Evolutionary conservation across 2,113 vertebrate species (phyloP), one percentile per base, ranked within the genome.

Genomic region (Dromaius novaehollandiae): DNA sequence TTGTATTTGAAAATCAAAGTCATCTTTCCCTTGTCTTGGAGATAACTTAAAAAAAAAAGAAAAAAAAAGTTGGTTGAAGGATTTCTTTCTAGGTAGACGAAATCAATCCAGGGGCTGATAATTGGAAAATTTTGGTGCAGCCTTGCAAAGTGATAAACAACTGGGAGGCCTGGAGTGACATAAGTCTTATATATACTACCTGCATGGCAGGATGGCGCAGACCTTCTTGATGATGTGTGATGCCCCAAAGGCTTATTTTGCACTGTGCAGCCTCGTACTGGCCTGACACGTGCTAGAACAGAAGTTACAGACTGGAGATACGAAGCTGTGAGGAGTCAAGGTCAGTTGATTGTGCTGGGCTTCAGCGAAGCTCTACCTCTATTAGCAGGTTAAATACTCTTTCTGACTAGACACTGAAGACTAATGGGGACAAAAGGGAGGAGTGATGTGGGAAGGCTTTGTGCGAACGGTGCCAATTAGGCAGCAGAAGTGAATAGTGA

Each of bases 131-230:
- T 56, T 70, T 14, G 76, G 11, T 20, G 14, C 19, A 22, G 68
- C 19, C 7, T 64, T 71, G 18, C 7, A 88, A 88, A 79, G 11
- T 44, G 19, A 8, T 74, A 13, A 77, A 42, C 6, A 79, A 1
- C 8, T 44, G 17, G 14, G 20, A 74, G 15, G 30, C 8, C 0
- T 13, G 50, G 40, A 60, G 26, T 30, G 17, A 73, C 84, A 10
- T 42, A 78, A 30, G 17, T 58, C 36, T 7, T 2, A 4, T 3
- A 10, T 5, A 21, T 1, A 15, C 2, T 30, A 13, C 1, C 1
- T 4, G 1, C 5, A 28, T 6, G 13, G 18, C 9, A 32, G 25
- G 3, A 6, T 5, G 5, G 3, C 1, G 9, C 2, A 48, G 69
- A 74, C 0, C 1, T 42, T 70, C 74, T 26, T 26, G 14, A 22